These are phyloP conservation scores for Spilarctia lutea DNA, from an alignment of 2,888 invertebrate species.

Conservation along the genomic window DNA sequence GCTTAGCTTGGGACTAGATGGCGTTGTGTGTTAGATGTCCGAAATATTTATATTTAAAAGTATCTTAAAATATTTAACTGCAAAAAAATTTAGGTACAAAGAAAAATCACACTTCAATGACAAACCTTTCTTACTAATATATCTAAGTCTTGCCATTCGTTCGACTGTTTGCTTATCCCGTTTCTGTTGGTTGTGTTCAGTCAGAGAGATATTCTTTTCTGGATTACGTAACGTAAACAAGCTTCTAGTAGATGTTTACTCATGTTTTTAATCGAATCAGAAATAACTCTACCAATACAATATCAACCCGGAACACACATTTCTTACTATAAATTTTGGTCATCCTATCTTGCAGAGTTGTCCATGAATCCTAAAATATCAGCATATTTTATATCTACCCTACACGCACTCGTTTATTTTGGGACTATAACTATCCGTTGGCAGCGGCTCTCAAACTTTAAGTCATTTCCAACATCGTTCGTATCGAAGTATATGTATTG, in stretches of 20 bases:
- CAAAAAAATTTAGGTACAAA: not conserved
- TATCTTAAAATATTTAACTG: no score
- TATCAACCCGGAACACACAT: slow-evolving; percentile 17
- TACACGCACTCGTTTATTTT: slow-evolving; percentile 64
- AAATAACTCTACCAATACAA: not conserved
- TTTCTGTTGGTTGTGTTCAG: not conserved
- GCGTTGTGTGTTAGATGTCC: no score
- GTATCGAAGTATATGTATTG: no score
- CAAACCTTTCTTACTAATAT: not conserved
- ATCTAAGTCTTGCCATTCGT: not conserved
- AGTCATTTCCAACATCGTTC: no score
- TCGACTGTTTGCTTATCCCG: not conserved
- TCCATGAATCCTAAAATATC: slow-evolving; percentile 61
- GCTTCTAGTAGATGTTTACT: not conserved
- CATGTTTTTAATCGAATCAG: not conserved
- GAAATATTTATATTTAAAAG: no score
- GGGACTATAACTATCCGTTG: slow-evolving; percentile 55
- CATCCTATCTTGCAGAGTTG: slow-evolving; percentile 50
- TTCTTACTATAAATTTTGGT: slow-evolving; percentile 18
- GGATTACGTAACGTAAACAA: not conserved
- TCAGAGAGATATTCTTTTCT: not conserved
- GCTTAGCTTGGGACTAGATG: no score
- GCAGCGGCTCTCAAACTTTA: slow-evolving; percentile 54
- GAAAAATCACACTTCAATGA: not conserved
- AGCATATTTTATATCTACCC: slow-evolving; percentile 41